Evolutionary conservation across 2,888 invertebrate genomes (phyloP).

Genomic region (Latheticus oryzae): DNA sequence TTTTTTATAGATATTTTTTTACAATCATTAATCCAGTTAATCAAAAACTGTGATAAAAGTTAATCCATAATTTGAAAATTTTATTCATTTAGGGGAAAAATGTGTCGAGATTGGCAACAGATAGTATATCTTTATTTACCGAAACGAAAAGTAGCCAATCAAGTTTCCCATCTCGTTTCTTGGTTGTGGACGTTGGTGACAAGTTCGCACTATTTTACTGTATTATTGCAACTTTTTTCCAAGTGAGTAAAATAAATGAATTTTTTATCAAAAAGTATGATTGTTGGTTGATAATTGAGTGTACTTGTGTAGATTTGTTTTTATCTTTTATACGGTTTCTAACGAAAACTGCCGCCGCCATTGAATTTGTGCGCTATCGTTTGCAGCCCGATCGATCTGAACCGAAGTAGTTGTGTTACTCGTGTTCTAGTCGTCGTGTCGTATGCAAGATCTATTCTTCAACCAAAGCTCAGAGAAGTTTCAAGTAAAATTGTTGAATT

Average conservation of each 20-base stretch:
- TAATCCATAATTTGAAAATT: too few species aligned
- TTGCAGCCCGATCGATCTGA: constrained; percentile 58
- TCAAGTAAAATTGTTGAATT: constrained; percentile 58
- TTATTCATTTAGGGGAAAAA: constrained; percentile 10
- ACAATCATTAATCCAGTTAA: too few species aligned
- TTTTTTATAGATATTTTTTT: too few species aligned
- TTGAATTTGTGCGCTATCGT: constrained; percentile 61
- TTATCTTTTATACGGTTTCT: too few species aligned
- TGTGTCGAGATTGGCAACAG: not conserved
- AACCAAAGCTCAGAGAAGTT: constrained; percentile 58
- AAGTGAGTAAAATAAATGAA: constrained; percentile 29
- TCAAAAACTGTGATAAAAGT: too few species aligned
- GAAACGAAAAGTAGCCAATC: constrained; percentile 11
- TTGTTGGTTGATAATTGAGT: constrained; percentile 2
- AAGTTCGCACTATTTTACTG: constrained; percentile 32
- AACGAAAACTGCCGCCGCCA: constrained; percentile 49
- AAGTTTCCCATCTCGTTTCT: constrained; percentile 32
- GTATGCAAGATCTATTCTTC: constrained; percentile 53
- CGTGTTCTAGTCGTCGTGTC: constrained; percentile 64
- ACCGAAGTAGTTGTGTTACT: constrained; percentile 63
- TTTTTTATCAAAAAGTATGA: constrained; percentile 4
- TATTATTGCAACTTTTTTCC: constrained; percentile 26
- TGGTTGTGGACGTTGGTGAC: constrained; percentile 32
- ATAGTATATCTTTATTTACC: constrained; percentile 7
- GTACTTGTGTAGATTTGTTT: not conserved